Evolutionary conservation across 1,140 invertebrate genomes (phyloP).

Genomic region (Cylas formicarius): DNA sequence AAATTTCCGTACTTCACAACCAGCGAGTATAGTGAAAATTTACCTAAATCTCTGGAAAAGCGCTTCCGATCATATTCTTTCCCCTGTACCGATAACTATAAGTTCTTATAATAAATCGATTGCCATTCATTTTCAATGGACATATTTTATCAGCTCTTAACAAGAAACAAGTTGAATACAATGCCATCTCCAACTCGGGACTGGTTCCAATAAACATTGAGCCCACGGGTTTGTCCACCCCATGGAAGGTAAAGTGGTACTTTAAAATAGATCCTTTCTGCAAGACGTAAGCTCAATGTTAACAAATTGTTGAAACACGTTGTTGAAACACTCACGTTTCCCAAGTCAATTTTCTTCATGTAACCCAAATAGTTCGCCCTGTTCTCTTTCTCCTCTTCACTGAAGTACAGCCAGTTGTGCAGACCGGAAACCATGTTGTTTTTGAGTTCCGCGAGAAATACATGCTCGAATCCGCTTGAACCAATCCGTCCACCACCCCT

Average conservation of each 20-base stretch:
- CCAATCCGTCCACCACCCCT: conserved; percentile 66
- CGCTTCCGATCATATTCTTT: conserved; percentile 70
- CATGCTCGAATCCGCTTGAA: conserved; percentile 80
- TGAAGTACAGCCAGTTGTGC: conserved; percentile 86
- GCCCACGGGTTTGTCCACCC: conserved; percentile 67
- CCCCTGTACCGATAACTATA: conserved; percentile 65
- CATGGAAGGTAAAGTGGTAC: conserved; percentile 66
- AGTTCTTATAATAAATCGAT: conserved; percentile 63
- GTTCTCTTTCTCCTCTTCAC: conserved; percentile 59
- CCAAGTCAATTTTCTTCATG: conserved; percentile 62
- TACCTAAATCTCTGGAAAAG: conserved; percentile 70
- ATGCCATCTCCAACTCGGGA: conserved; percentile 85
- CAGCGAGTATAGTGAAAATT: too few relatives aligned
- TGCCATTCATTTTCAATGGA: conserved; percentile 60
- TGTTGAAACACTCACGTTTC: conserved; percentile 54
- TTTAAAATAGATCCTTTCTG: conserved; percentile 76
- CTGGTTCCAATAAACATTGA: conserved; percentile 84
- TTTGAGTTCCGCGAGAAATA: conserved; percentile 78
- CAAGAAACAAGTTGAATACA: conserved; percentile 82
- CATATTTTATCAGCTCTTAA: conserved; percentile 63
- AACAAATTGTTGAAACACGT: not conserved
- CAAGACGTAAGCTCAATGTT: conserved; percentile 38
- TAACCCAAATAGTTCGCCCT: conserved; percentile 74
- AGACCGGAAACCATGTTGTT: conserved; percentile 68
- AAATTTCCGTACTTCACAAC: too few relatives aligned